Conservation (phyloP, 2,888 invertebrate species). For the Pemphredon lugubris region DNA sequence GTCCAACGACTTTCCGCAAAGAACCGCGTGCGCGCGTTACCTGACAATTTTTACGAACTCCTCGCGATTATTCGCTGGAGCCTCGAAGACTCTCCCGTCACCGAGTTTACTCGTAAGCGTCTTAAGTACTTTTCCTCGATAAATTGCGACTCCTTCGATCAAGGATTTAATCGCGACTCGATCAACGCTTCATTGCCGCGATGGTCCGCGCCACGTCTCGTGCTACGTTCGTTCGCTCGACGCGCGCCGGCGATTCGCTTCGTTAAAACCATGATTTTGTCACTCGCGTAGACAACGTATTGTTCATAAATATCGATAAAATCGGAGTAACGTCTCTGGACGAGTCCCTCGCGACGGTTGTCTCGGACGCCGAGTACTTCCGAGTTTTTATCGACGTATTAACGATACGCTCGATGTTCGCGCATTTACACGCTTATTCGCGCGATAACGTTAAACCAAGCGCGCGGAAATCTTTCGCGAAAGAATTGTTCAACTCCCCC, state of each 20-base stretch:
- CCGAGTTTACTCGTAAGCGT: not conserved
- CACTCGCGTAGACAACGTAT: slow-evolving; percentile 3
- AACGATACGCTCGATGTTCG: too few species aligned
- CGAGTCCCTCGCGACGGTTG: not conserved
- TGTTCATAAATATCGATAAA: slow-evolving; percentile 41
- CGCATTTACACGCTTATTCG: too few species aligned
- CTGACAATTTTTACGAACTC: not conserved
- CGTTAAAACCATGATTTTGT: slow-evolving; percentile 19
- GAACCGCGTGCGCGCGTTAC: not conserved
- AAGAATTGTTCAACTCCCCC: too few species aligned
- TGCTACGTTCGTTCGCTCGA: slow-evolving; percentile 36
- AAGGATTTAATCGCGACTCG: slow-evolving; percentile 40
- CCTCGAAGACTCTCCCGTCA: not conserved
- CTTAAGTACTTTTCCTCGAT: slow-evolving; percentile 1
- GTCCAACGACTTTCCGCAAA: too few species aligned
- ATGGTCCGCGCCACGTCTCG: slow-evolving; percentile 35
- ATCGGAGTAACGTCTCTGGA: slow-evolving; percentile 20
- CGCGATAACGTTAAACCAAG: too few species aligned
- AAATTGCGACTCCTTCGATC: slow-evolving; percentile 25
- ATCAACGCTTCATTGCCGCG: slow-evolving; percentile 50
- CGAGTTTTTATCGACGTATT: not conserved
- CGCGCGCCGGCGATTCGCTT: slow-evolving; percentile 14
- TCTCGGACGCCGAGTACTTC: not conserved
- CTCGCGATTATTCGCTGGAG: not conserved
- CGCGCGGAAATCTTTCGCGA: too few species aligned